These are phyloP conservation scores for Gymnoscelis rufifasciata DNA, from an alignment of 2,888 invertebrate genomes.

Conservation along the genomic window DNA sequence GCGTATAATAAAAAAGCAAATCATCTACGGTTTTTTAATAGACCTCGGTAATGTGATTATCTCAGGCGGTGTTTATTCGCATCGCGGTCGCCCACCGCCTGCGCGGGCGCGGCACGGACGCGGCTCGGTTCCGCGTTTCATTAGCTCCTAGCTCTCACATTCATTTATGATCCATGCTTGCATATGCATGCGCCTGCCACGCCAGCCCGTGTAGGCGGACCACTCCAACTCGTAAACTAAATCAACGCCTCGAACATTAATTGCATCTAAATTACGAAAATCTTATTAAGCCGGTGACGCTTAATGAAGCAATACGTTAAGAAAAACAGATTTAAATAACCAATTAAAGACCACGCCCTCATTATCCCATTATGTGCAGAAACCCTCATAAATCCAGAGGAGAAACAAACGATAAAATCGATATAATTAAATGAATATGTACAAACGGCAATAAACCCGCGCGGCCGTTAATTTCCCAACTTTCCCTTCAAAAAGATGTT, in stretches of 20 bases:
- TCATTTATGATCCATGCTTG: constrained; percentile 49
- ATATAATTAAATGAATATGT: constrained; percentile 28
- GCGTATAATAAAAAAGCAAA: too few species aligned
- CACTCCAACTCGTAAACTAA: constrained; percentile 10
- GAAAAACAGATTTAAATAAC: background rate
- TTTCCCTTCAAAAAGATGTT: constrained; percentile 39
- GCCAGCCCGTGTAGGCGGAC: constrained; percentile 29
- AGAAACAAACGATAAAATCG: constrained; percentile 23
- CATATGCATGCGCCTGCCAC: constrained; percentile 44
- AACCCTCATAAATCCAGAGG: constrained; percentile 14
- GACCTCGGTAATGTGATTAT: too few species aligned
- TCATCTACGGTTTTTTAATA: too few species aligned
- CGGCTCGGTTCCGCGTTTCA: constrained; percentile 52
- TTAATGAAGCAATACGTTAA: constrained; percentile 16
- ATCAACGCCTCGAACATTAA: constrained; percentile 12
- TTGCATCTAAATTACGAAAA: constrained; percentile 10
- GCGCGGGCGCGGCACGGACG: too few species aligned
- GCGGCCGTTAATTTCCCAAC: constrained; percentile 38
- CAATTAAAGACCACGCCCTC: constrained; percentile 10
- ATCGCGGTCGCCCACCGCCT: too few species aligned
- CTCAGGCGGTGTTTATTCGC: too few species aligned
- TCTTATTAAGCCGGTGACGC: constrained; percentile 9
- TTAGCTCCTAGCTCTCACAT: constrained; percentile 56
- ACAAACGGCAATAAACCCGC: constrained; percentile 29
- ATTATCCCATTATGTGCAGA: constrained; percentile 8